phyloP scores from a whole-genome alignment of 1,140 invertebrate genomes.

The Conopomorpha cramerella region DNA sequence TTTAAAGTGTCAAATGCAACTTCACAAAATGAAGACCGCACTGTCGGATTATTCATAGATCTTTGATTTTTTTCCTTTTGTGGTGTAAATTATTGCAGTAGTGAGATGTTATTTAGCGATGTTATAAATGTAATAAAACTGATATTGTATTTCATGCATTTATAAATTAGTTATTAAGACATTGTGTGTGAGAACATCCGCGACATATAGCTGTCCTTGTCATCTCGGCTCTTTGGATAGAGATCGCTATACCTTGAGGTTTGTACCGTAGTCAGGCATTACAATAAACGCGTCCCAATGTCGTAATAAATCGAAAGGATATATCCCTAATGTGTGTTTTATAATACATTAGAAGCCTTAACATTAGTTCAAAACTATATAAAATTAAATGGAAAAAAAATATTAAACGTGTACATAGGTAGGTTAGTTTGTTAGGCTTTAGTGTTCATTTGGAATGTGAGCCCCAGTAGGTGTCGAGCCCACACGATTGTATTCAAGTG shows the following conservation, averaged over 20 bases:
- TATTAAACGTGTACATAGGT: slow-evolving; percentile 44
- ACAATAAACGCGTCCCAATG: background rate
- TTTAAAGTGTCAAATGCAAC: no score
- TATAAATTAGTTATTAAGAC: slow-evolving; percentile 37
- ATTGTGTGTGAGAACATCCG: slow-evolving; percentile 26
- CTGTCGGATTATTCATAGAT: no score
- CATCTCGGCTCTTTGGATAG: background rate
- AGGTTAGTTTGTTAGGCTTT: slow-evolving; percentile 30
- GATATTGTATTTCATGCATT: slow-evolving; percentile 39
- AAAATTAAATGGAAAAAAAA: slow-evolving; percentile 31
- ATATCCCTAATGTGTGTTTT: slow-evolving; percentile 38
- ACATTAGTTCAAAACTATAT: slow-evolving; percentile 58
- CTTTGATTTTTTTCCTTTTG: no score
- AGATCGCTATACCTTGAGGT: background rate
- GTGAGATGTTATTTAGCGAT: slow-evolving; percentile 29
- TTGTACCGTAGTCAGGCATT: background rate
- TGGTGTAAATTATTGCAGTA: slow-evolving; percentile 23
- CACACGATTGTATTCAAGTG: slow-evolving; percentile 13
- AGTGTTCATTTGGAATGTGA: slow-evolving; percentile 29
- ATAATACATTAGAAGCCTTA: slow-evolving; percentile 49
- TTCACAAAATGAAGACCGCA: slow-evolving; percentile 18
- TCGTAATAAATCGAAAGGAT: no score
- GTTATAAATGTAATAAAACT: slow-evolving; percentile 25
- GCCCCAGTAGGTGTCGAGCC: slow-evolving; percentile 21
- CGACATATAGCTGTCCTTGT: no score